Evolutionary conservation across 1,140 invertebrate genomes (phyloP), one percentile per base, ranked within the genome.

Genomic region (Spodoptera frugiperda): DNA sequence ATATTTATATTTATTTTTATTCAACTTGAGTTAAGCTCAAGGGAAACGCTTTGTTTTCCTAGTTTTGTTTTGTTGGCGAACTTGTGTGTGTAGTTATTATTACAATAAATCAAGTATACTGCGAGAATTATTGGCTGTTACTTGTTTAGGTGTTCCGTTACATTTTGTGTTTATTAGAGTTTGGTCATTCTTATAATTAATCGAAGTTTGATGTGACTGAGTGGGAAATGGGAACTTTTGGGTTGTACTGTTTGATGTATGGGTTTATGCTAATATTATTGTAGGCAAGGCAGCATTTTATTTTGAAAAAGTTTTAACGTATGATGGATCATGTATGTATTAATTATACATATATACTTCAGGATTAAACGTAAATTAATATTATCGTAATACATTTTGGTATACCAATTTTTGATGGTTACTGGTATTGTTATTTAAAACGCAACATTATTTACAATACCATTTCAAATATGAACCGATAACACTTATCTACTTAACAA

Each of bases 1-100:
- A 63, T 76, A 74, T 78, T 78, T 49, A 63, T 76, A 74, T 78
- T 78, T 78, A 74, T 72, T 78, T 77, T 68, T 75, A 75, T 73
- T 55, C 49, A 51, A 70, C 70, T 73, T 39, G 51, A 44, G 21
- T 8, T 5, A 48, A 44, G 59, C 67, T 61, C 57, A n/a, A 14
- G 73, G 33, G 59, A 76, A 49, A 15, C 25, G 49, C 49, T 54
- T 76, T 76, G 73, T 76, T 65, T 65, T 55, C 44, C 55, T 74
- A 74, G 46, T 74, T 59, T 74, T 61, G 55, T 74, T 74, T 74
- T 74, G 57, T 57, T 48, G 30, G 14, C 8, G 48, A 74, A 74
- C 71, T 74, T 74, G 55, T 61, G 14, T 59, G 15, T 39, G 61
- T 44, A 74, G 57, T 72, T 39, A 39, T 39, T 74, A 61, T 74